Evolutionary conservation across 2,113 vertebrate species (phyloP).

Genomic region (Syngnathoides biaculeatus): DNA sequence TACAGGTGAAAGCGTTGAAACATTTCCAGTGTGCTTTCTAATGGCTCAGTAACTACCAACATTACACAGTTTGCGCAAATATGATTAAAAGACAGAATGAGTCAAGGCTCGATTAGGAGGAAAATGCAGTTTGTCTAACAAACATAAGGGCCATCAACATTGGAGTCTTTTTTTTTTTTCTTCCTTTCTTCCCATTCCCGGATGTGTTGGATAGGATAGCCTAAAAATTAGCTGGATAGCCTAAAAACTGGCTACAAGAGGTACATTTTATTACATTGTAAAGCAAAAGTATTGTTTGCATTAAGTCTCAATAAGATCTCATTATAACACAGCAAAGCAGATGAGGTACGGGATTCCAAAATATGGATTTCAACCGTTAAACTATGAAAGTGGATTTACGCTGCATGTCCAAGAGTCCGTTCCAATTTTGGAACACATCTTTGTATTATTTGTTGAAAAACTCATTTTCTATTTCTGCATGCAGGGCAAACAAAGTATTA

Average conservation of each 20-base stretch:
- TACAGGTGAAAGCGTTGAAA: slow-evolving; percentile 38
- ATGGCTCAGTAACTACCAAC: slow-evolving; percentile 23
- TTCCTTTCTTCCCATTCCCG: no score
- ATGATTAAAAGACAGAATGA: background rate
- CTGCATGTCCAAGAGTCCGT: background rate
- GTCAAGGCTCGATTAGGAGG: background rate
- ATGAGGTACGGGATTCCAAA: slow-evolving; percentile 53
- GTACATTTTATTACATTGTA: background rate
- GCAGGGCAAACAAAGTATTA: no score
- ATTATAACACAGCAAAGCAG: slow-evolving; percentile 53
- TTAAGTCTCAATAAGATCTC: slow-evolving; percentile 22
- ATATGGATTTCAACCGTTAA: slow-evolving; percentile 49
- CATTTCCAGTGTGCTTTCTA: slow-evolving; percentile 45
- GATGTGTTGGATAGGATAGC: no score
- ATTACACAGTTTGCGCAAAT: slow-evolving; percentile 3
- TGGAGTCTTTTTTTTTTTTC: background rate
- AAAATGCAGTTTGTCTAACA: background rate
- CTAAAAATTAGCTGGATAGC: background rate
- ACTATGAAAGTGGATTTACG: slow-evolving; percentile 9
- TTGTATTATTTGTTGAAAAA: no score
- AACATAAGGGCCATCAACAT: background rate
- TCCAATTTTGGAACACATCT: no score
- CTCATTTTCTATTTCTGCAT: no score
- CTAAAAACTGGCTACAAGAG: background rate
- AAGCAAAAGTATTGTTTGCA: background rate